A percentile compares a stretch with the other conserved stretches of the same genome.
Conservation (phyloP, 2,797 vertebrate species). For the Macropus fuliginosus region DNA sequence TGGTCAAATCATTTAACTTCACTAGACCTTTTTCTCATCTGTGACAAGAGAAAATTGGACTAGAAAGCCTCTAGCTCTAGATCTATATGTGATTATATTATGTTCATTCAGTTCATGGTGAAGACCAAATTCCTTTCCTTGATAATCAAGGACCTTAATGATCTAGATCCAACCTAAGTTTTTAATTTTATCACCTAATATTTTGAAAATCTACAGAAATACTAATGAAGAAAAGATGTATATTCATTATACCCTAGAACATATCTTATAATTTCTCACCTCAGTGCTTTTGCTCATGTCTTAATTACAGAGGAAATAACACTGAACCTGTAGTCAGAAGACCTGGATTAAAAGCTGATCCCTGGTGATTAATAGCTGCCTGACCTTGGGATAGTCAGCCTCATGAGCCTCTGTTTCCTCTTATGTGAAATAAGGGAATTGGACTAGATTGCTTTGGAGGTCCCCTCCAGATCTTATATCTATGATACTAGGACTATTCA, state of each 20-base stretch:
- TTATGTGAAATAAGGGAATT: background rate
- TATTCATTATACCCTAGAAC: background rate
- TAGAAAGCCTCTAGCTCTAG: background rate
- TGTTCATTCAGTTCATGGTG: background rate
- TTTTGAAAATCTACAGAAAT: background rate
- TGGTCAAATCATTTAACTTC: background rate
- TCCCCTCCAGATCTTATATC: background rate
- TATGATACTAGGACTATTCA: background rate
- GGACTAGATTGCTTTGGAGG: background rate
- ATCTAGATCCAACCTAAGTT: background rate
- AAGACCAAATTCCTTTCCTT: background rate
- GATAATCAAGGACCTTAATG: background rate
- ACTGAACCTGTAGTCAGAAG: background rate
- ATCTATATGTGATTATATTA: background rate
- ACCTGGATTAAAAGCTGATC: background rate
- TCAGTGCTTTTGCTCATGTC: background rate
- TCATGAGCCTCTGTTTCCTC: background rate
- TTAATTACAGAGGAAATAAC: background rate
- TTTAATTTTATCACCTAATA: background rate
- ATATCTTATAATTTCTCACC: background rate
- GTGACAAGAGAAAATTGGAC: background rate
- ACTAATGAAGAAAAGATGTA: background rate
- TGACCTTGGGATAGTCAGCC: background rate
- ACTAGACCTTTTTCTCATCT: background rate
- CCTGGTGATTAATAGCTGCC: background rate